phyloP scores from a whole-genome alignment of 2,113 vertebrate genomes.

The Ivindomyrus marchei region DNA sequence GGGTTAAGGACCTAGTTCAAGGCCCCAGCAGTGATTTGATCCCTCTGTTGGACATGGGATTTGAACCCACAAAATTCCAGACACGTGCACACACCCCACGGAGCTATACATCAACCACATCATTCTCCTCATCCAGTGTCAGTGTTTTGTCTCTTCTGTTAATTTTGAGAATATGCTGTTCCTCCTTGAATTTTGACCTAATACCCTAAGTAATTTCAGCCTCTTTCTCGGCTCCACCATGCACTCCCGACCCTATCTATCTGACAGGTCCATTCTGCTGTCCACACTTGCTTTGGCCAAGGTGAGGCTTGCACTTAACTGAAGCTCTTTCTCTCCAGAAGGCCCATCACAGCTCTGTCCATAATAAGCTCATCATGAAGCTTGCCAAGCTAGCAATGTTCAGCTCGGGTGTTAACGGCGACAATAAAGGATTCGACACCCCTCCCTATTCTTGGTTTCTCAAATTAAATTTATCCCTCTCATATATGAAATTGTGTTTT shows the following conservation, averaged over 20 bases:
- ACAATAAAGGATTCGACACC: neutral
- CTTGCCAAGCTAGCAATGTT: neutral
- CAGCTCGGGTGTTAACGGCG: neutral
- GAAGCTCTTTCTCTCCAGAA: neutral
- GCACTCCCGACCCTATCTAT: neutral
- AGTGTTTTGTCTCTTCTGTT: neutral
- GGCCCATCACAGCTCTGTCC: neutral
- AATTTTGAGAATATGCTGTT: neutral
- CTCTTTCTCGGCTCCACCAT: neutral
- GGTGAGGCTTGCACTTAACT: neutral
- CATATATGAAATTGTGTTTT: neutral
- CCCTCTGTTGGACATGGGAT: neutral
- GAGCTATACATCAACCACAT: neutral
- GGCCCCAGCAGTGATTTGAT: neutral
- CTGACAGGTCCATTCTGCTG: neutral
- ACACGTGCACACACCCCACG: neutral
- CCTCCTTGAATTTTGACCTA: neutral
- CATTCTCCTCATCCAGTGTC: neutral
- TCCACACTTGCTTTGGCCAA: neutral
- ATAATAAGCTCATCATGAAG: neutral
- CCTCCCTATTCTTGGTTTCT: neutral
- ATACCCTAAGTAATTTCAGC: neutral
- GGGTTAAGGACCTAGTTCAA: neutral
- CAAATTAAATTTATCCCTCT: neutral
- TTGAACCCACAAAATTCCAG: neutral